phyloP scores from a whole-genome alignment of 2,888 invertebrate species.

The Xestia ashworthii region DNA sequence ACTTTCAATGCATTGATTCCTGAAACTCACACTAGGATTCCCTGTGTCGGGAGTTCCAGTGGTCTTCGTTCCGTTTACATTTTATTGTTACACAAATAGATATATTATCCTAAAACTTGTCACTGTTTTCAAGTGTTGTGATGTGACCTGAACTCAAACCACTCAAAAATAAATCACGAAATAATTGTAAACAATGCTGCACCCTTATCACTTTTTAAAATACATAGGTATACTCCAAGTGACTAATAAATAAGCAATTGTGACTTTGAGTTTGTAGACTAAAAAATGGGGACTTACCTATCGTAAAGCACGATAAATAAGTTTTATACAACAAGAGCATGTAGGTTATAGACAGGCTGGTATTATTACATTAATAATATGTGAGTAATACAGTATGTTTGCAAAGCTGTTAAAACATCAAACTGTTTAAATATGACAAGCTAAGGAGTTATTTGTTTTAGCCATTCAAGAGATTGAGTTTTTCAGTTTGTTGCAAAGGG shows the following conservation, averaged over 20 bases:
- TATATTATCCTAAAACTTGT: neutral
- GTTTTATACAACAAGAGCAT: neutral
- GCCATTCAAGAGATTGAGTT: neutral
- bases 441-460: neutral
- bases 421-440: neutral
- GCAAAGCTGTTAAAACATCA: conserved; percentile 10
- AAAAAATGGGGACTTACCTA: neutral
- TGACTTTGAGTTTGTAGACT: neutral
- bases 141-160: neutral
- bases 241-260: neutral
- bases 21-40: too few species aligned
- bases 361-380: neutral
- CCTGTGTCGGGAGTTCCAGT: too few species aligned
- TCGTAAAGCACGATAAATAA: neutral
- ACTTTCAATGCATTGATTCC: too few species aligned
- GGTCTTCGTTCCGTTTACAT: too few species aligned
- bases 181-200: neutral
- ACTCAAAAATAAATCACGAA: neutral
- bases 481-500: neutral
- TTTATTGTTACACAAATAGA: too few species aligned
- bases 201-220: neutral
- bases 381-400: neutral
- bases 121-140: neutral
- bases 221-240: neutral
- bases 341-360: neutral